phyloP scores from a whole-genome alignment of 2,888 invertebrate genomes.

The Palloptera scutellata region DNA sequence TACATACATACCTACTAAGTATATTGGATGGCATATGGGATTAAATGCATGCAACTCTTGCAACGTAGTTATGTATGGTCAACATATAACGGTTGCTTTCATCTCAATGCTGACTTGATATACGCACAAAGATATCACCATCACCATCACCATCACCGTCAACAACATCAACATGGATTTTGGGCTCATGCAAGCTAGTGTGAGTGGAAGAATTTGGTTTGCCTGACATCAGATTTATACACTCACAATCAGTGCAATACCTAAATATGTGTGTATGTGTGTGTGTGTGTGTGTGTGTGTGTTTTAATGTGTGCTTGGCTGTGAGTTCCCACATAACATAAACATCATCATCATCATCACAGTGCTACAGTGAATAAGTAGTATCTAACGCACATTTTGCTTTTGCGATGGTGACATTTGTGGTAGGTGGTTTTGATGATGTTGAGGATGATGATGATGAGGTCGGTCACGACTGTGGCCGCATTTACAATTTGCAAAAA shows the following conservation, averaged over 20 bases:
- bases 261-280: slow-evolving; percentile 15
- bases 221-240: slow-evolving; percentile 4
- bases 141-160: background rate
- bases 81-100: too few species aligned
- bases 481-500: slow-evolving; percentile 18
- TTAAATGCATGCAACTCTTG: background rate
- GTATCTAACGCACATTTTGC: too few species aligned
- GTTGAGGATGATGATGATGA: slow-evolving; percentile 4
- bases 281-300: slow-evolving; percentile 16
- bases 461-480: background rate
- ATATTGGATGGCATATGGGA: background rate
- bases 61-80: too few species aligned
- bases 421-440: slow-evolving; percentile 9
- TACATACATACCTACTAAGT: background rate
- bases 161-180: too few species aligned
- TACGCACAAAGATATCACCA: background rate
- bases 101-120: background rate
- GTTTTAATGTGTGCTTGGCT: background rate
- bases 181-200: too few species aligned
- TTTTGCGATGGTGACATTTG: background rate
- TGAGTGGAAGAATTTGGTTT: background rate
- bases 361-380: background rate
- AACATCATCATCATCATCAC: background rate
- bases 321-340: background rate
- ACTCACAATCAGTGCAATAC: background rate